Base-by-base conservation (phyloP, 2,113 vertebrate species). In the Eleginops maclovinus region DNA sequence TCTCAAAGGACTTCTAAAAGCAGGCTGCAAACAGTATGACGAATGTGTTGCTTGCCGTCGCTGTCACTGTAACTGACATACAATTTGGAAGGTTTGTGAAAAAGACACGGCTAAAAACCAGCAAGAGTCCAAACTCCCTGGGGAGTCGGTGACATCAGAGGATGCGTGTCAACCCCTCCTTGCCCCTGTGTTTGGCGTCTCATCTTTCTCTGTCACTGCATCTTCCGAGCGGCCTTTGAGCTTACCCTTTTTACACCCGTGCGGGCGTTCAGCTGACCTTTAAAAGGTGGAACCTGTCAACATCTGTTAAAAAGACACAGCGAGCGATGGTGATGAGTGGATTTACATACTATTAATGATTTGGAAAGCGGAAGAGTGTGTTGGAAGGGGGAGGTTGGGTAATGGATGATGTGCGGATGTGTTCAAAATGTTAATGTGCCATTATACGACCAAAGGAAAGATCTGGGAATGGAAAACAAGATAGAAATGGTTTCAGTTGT, bases 341-440 rank as follows among this genome's bases (percentile, higher is more conserved):
- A 90, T 91, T 90, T 91, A 81, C 88, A 91, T 88, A 71, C 77
- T 79, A 78, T 92, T 90, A 87, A 88, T 85, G 88, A 79, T 75
- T 77, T 55, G 78, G 74, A 76, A 81, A 77, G 62, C 69, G 71
- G 70, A 74, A 49, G 72, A 47, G 46, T 76, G 56, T 49, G 60
- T 43, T 36, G 62, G 62, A 63, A 56, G 66, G 54, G 46, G 54
- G 24, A 41, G 69, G 58, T 63, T 49, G 68, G 80, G 75, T 82
- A 87, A 88, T 81, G 84, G 75, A 77, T 79, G 82, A 66, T 72
- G 67, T 77, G 89, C 80, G 78, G 77, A 88, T 80, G 72, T 19
- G 75, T 74, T 89, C 84, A 83, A 89, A 86, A 90, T 91, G 86
- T 81, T 82, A 92, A 92, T 88, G 72, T 80, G 79, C 75, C 86